These are phyloP conservation scores for Dreissena polymorpha DNA, from an alignment of 1,140 invertebrate genomes.

Conservation along the genomic window DNA sequence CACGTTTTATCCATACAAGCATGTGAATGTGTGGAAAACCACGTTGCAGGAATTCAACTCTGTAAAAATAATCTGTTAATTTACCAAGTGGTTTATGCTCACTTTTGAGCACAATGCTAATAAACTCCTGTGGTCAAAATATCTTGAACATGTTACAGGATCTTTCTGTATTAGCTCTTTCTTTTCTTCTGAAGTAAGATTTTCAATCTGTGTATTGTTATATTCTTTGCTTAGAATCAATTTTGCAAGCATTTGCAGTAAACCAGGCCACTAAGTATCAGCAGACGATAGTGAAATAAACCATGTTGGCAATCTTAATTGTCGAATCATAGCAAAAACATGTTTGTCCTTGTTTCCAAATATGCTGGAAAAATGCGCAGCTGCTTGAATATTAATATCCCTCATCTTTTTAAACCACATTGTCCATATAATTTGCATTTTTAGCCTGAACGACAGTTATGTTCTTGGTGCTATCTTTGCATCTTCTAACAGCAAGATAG, in stretches of 20 bases:
- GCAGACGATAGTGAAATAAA: slow-evolving; percentile 61
- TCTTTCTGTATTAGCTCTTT: no score
- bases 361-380: slow-evolving; percentile 59
- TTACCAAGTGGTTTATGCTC: no score
- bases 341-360: slow-evolving; percentile 59
- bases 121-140: no score
- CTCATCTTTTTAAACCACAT: slow-evolving; percentile 59
- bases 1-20: slow-evolving; percentile 76
- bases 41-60: slow-evolving; percentile 79
- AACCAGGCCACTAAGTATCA: slow-evolving; percentile 59
- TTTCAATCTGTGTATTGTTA: slow-evolving; percentile 46
- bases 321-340: slow-evolving; percentile 64
- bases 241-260: slow-evolving; percentile 54
- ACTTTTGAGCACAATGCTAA: no score
- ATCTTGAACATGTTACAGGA: no score
- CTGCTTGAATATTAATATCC: slow-evolving; percentile 57
- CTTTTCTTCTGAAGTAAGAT: slow-evolving; percentile 28
- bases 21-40: slow-evolving; percentile 79
- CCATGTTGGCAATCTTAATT: slow-evolving; percentile 59
- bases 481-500: slow-evolving; percentile 48
- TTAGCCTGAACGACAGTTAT: slow-evolving; percentile 44
- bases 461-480: slow-evolving; percentile 46
- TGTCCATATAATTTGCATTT: slow-evolving; percentile 28
- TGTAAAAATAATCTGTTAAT: no score
- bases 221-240: slow-evolving; percentile 47